These are phyloP conservation scores for Mongoloraphidia duomilia DNA, from an alignment of 2,888 invertebrate genomes.

Conservation along the genomic window DNA sequence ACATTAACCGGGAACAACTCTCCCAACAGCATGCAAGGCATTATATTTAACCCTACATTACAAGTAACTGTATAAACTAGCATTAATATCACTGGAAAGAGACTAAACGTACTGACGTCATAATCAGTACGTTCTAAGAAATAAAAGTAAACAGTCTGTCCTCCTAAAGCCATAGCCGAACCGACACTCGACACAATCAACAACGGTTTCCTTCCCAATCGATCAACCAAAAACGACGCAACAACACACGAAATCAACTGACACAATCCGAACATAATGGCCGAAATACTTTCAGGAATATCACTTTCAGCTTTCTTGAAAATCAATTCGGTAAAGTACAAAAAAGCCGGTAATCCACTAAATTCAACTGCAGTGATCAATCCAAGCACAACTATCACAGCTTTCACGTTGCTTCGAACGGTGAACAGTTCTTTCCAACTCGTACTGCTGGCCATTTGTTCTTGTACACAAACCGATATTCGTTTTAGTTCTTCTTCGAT, in stretches of 20 bases:
- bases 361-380: slow-evolving; percentile 25
- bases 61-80: slow-evolving; percentile 1
- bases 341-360: slow-evolving; percentile 25
- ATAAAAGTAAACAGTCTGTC: slow-evolving; percentile 21
- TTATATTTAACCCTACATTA: slow-evolving; percentile 25
- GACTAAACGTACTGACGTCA: slow-evolving; percentile 22
- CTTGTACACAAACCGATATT: slow-evolving; percentile 22
- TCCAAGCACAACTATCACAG: slow-evolving; percentile 37
- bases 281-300: slow-evolving; percentile 21
- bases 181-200: slow-evolving; percentile 23
- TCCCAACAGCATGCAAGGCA: slow-evolving; percentile 29
- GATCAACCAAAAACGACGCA: slow-evolving; percentile 22
- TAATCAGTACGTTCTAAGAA: slow-evolving; percentile 16
- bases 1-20: slow-evolving; percentile 30
- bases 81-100: slow-evolving; percentile 3
- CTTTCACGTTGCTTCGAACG: slow-evolving; percentile 42
- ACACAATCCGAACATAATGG: slow-evolving; percentile 24
- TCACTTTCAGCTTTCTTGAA: slow-evolving; percentile 21
- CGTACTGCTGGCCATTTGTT: slow-evolving; percentile 36
- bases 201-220: slow-evolving; percentile 24
- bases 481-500: slow-evolving; percentile 33
- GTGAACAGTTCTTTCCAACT: slow-evolving; percentile 37
- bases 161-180: slow-evolving; percentile 20
- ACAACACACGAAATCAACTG: slow-evolving; percentile 19
- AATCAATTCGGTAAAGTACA: slow-evolving; percentile 27